Conservation (phyloP, 1,140 invertebrate genomes). For the Apolygus lucorum region DNA sequence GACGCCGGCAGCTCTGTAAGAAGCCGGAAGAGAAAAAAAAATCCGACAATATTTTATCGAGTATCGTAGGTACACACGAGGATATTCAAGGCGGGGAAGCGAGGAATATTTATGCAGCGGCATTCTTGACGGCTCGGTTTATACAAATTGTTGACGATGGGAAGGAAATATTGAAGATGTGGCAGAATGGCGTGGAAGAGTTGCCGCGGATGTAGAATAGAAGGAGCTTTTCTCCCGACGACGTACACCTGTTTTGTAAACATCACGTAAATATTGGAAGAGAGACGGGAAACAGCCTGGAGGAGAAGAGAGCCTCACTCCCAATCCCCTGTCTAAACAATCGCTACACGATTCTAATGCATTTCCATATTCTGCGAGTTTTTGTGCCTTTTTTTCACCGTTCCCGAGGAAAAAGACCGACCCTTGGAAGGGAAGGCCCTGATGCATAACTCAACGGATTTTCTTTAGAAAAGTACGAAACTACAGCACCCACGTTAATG, state of each 20-base stretch:
- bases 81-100: neutral
- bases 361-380: neutral
- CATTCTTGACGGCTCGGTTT: constrained; percentile 5
- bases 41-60: constrained; percentile 6
- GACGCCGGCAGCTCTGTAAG: neutral
- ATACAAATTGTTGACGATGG: constrained; percentile 6
- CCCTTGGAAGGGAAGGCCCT: too few species aligned
- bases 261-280: constrained; percentile 6
- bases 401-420: too few species aligned
- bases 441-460: too few species aligned
- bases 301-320: neutral
- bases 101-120: neutral
- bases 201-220: neutral
- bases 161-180: constrained; percentile 10
- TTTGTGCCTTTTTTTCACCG: too few species aligned
- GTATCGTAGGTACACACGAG: neutral
- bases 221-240: neutral
- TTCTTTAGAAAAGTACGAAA: too few species aligned
- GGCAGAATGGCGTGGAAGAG: neutral
- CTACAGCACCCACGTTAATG: too few species aligned
- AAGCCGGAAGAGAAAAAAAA: neutral
- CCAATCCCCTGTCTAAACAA: too few species aligned
- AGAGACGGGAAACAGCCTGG: neutral
- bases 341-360: neutral
- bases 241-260: constrained; percentile 5